Evolutionary conservation across 2,797 vertebrate species (phyloP), one percentile per base, ranked within the genome.

Genomic region (Lerista edwardsae): DNA sequence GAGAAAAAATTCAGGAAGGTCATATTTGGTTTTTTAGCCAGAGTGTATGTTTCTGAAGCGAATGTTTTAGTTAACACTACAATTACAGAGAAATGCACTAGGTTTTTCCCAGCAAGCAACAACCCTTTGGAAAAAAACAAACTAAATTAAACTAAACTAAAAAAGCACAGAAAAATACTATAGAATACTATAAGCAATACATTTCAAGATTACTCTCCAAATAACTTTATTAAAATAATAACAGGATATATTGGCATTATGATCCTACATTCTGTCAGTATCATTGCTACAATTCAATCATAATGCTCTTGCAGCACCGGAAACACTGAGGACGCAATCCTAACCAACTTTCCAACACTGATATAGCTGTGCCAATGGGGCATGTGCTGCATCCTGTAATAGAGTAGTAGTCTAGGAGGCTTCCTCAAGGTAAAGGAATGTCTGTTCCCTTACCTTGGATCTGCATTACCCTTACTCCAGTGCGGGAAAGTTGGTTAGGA

Each of bases 121-220:
- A 83, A 84, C 65, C 51, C n/a, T 73, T 51, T 55, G 51, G 51
- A 19, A 55, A 55, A 17, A 55, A 55, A 3, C 8, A n/a, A 23
- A 55, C 68, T 87, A 88, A 23, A 55, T 65, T 87, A 88, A 80
- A 88, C 36, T 65, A 71, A 41, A 10, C 77, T 78, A 1, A 82
- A 67, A 29, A 85, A 10, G 55, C 29, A 23, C 8, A 69, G 23
- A 68, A 81, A 80, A 75, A 51, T n/a, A n/a, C n/a, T n/a, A n/a
- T n/a, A n/a, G n/a, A n/a, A 34, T 7, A 61, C 21, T 3, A 65
- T n/a, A 29, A 68, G 61, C 8, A 75, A 75, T 41, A 75, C 1
- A 75, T 67, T 21, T 6, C 31, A 75, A 57, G 25, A 80, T 15
- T 77, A 71, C 71, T 87, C 84, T 2, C 47, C 77, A 80, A 81